Conservation (phyloP, 2,888 invertebrate species). For the Sphaerophoria rueppellii region DNA sequence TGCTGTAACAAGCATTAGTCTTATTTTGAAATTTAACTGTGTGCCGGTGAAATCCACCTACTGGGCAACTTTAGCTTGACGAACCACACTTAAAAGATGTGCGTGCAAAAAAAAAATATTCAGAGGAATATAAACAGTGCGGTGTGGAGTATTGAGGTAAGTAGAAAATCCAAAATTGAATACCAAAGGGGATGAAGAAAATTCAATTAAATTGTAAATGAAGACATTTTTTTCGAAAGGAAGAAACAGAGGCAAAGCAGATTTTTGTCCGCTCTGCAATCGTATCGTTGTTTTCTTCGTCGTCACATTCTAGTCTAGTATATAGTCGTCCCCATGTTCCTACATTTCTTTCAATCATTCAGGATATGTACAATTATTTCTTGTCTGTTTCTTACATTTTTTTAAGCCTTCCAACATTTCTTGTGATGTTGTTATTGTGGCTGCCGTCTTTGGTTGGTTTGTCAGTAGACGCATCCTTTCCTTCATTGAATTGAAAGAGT, state of each 20-base stretch:
- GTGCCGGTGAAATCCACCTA: slow-evolving; percentile 10
- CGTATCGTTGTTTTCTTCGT: too few species aligned
- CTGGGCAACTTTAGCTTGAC: slow-evolving; percentile 41
- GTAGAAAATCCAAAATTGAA: slow-evolving; percentile 73
- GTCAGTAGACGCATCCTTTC: slow-evolving; percentile 49
- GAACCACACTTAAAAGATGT: slow-evolving; percentile 58
- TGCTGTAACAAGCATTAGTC: too few species aligned
- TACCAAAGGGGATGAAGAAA: slow-evolving; percentile 73
- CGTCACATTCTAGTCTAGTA: not conserved
- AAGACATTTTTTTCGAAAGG: slow-evolving; percentile 68
- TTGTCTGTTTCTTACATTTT: slow-evolving; percentile 39
- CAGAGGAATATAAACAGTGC: slow-evolving; percentile 34
- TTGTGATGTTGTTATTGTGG: not conserved
- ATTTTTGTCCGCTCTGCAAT: slow-evolving; percentile 35
- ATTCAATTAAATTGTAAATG: slow-evolving; percentile 75
- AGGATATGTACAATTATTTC: slow-evolving; percentile 49
- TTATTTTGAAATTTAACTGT: too few species aligned
- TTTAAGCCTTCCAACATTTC: not conserved
- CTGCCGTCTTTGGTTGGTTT: slow-evolving; percentile 5
- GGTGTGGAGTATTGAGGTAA: slow-evolving; percentile 54
- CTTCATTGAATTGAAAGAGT: slow-evolving; percentile 27
- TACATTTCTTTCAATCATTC: slow-evolving; percentile 7
- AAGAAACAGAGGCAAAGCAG: slow-evolving; percentile 46
- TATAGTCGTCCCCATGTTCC: too few species aligned
- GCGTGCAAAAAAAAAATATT: slow-evolving; percentile 37